These are phyloP conservation scores for Melanchra persicariae DNA, from an alignment of 2,888 invertebrate genomes.

Conservation along the genomic window DNA sequence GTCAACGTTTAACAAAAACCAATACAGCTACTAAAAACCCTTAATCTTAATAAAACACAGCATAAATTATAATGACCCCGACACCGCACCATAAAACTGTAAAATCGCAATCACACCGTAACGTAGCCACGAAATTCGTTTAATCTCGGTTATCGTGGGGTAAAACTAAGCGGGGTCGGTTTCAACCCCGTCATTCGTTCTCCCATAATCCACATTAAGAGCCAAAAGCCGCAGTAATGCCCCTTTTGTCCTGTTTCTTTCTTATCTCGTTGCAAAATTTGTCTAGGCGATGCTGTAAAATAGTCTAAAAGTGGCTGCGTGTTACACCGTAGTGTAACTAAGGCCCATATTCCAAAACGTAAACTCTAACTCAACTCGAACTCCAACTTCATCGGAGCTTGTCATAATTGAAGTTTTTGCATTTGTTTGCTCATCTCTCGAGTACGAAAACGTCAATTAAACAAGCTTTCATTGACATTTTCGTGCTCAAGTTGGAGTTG, in stretches of 20 bases:
- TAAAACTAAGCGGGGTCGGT: conserved; percentile 78
- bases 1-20: no score
- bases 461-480: no score
- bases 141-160: conserved; percentile 82
- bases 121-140: conserved; percentile 80
- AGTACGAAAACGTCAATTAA: no score
- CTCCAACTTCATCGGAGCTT: no score
- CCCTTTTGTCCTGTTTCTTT: conserved; percentile 87
- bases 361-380: no score
- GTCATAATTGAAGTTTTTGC: no score
- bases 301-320: conserved; percentile 75
- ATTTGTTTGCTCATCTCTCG: no score
- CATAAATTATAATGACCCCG: conserved; percentile 13
- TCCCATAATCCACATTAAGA: conserved; percentile 85
- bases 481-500: no score
- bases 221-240: conserved; percentile 83
- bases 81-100: conserved; percentile 42
- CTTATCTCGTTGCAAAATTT: conserved; percentile 89
- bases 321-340: conserved; percentile 74
- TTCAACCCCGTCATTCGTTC: conserved; percentile 80
- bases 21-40: no score
- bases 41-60: no score
- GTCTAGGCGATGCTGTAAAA: conserved; percentile 89
- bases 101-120: conserved; percentile 67
- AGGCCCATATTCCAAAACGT: no score